phyloP scores from a whole-genome alignment of 2,888 invertebrate genomes.

The Ichneumoninae sp. region DNA sequence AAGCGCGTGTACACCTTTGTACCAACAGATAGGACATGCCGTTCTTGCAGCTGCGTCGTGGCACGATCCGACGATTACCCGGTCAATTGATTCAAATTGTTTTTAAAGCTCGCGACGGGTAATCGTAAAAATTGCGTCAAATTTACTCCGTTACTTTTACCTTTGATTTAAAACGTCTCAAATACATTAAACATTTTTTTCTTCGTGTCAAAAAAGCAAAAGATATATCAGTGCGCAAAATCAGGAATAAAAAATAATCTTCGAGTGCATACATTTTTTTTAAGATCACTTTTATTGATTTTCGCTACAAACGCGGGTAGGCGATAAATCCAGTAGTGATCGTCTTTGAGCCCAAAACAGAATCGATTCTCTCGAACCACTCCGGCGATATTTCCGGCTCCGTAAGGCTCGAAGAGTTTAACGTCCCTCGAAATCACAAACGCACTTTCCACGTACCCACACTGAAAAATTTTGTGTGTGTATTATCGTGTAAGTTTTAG shows the following conservation, averaged over 20 bases:
- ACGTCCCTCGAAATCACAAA: conserved; percentile 22
- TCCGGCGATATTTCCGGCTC: conserved; percentile 45
- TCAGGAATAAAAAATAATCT: no score
- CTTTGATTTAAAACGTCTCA: conserved; percentile 24
- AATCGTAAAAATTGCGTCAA: conserved; percentile 3
- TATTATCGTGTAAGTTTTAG: conserved; percentile 1
- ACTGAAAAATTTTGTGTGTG: neutral
- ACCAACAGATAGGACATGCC: conserved; percentile 43
- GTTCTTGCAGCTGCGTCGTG: conserved; percentile 36
- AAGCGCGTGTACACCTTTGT: conserved; percentile 26
- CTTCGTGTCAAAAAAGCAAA: neutral
- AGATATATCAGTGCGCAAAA: no score
- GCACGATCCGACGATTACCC: conserved; percentile 40
- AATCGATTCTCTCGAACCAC: conserved; percentile 48
- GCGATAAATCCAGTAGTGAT: neutral
- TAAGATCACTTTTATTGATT: no score
- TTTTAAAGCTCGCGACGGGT: neutral
- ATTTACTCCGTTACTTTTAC: neutral
- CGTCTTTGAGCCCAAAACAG: neutral
- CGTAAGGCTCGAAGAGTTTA: conserved; percentile 27
- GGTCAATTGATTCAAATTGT: conserved; percentile 45
- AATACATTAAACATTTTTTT: neutral
- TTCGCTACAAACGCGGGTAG: no score
- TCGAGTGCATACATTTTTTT: no score
- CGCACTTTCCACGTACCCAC: neutral